Evolutionary conservation across 37 sponge, comb jelly and placozoan genomes (phyloP), one percentile per base, ranked within the genome.

Genomic region (Beroe ovata): DNA sequence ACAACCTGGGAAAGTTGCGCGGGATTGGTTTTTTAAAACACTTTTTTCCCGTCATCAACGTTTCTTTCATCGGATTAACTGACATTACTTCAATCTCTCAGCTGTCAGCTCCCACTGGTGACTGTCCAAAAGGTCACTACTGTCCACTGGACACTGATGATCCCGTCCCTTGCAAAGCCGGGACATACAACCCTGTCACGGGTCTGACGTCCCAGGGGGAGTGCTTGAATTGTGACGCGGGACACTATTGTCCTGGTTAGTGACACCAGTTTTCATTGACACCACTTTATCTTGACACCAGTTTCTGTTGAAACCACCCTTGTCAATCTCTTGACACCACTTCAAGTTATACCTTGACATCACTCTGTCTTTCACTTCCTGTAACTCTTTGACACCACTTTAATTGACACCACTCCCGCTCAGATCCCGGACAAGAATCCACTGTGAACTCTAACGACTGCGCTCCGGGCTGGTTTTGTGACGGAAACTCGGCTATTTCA

Each of bases 61-160:
- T n/a, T n/a, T n/a, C n/a, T n/a, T n/a, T n/a, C n/a, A n/a, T n/a
- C n/a, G n/a, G n/a, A 69, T 69, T 25, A 11, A 6, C 63, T 62
- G 29, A 62, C 63, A 28, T 23, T 62, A 16, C 6, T 62, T 4
- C 29, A 4, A 4, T 23, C 21, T 23, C 63, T 23, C 89, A 63
- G 60, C 22, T 66, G 36, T 23, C 38, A 0, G 21, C 91, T 21
- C 33, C 60, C 29, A 41, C 6, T 0, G 62, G 63, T 34, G 60
- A 64, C 33, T 90, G 91, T 89, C 60, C 91, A 8, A 59, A 36
- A 19, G 91, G 91, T 1, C 69, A 89, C 60, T 91, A 71, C 89
- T 91, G 91, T 63, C 77, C 72, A 6, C 19, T 25, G 30, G 91
- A 60, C 26, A 39, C 58, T 0, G n/a, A 8, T 0, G 26, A 89